These are phyloP conservation scores for Centropyge bicolor DNA, from an alignment of 2,797 vertebrate genomes.

Conservation along the genomic window DNA sequence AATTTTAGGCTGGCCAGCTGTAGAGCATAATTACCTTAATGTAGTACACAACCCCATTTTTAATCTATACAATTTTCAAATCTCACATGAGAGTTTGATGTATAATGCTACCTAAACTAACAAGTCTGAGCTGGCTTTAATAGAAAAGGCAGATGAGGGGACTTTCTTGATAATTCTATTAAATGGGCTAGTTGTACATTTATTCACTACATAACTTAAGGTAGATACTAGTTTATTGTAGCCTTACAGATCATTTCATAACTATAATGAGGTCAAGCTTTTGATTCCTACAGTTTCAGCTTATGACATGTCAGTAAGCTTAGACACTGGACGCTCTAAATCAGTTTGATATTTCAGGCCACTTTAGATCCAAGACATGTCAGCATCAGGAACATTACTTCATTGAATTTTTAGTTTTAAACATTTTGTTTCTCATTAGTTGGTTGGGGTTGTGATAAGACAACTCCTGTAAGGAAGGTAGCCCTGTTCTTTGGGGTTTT, in stretches of 20 bases:
- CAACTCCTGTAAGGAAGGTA: slow-evolving; percentile 51
- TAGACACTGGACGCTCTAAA: slow-evolving; percentile 30
- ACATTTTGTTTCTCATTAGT: slow-evolving; percentile 11
- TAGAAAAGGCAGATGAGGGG: slow-evolving; percentile 79
- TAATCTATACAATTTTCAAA: neutral
- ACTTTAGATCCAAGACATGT: slow-evolving; percentile 26
- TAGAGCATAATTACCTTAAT: neutral
- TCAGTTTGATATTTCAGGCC: slow-evolving; percentile 21
- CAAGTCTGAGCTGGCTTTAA: slow-evolving; percentile 80
- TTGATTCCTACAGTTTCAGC: slow-evolving; percentile 15
- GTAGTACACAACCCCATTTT: neutral
- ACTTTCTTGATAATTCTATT: slow-evolving; percentile 56
- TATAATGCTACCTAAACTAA: neutral
- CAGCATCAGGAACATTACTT: slow-evolving; percentile 38
- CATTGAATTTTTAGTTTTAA: slow-evolving; percentile 1
- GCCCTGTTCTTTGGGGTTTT: neutral
- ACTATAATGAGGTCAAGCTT: slow-evolving; percentile 2
- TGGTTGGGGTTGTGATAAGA: slow-evolving; percentile 65
- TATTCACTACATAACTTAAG: slow-evolving; percentile 50
- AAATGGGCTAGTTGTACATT: slow-evolving; percentile 56
- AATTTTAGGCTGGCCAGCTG: neutral
- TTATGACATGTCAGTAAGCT: slow-evolving; percentile 16
- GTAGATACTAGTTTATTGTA: slow-evolving; percentile 24
- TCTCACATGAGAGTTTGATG: neutral
- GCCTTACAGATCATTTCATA: slow-evolving; percentile 26